A percentile compares a stretch with the other conserved stretches of the same genome.
Evolutionary conservation across 2,113 vertebrate genomes (phyloP).

Genomic region (Pelmatolapia mariae): DNA sequence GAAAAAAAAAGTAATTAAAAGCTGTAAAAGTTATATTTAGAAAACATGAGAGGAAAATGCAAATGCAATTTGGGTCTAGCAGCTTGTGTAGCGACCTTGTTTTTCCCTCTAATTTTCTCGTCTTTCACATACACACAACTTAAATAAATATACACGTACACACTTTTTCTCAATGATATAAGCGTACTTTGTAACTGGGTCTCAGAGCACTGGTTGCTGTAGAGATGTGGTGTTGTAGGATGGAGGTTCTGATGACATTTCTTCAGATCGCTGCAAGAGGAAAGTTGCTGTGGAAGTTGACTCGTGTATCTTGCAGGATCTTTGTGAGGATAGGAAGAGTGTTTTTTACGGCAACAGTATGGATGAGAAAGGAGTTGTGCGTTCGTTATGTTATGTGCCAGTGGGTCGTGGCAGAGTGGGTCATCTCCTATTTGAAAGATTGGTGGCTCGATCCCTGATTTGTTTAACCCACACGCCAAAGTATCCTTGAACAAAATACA

Average conservation of each 20-base stretch:
- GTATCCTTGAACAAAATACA: neutral
- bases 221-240: neutral
- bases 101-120: neutral
- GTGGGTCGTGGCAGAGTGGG: neutral
- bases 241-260: neutral
- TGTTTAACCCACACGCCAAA: neutral
- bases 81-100: neutral
- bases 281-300: neutral
- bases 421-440: neutral
- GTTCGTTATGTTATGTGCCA: neutral
- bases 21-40: conserved; percentile 34
- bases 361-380: neutral
- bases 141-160: neutral
- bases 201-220: conserved; percentile 16
- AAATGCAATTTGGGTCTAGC: conserved; percentile 21
- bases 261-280: neutral
- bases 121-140: neutral
- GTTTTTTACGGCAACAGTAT: neutral
- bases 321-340: neutral
- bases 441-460: neutral
- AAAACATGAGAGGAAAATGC: conserved; percentile 41
- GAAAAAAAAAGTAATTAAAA: neutral
- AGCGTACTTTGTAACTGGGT: neutral
- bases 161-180: neutral
- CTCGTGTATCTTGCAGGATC: neutral